Evolutionary conservation across 1,140 invertebrate species (phyloP).

Genomic region (Xylocopa sonorina): DNA sequence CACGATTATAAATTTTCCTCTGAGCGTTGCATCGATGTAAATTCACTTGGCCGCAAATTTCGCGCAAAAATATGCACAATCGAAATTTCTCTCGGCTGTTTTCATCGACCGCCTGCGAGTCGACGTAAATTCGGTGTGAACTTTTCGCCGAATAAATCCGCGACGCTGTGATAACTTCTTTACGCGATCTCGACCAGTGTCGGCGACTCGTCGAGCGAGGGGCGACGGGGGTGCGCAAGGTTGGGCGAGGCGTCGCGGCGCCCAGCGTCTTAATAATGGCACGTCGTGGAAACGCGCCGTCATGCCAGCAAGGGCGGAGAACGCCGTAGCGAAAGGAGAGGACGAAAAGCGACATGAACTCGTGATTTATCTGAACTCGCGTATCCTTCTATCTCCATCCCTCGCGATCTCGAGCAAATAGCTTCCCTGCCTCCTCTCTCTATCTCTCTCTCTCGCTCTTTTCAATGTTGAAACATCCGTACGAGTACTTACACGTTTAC

Average conservation of each 20-base stretch:
- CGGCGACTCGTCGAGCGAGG: background rate
- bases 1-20: too few species aligned
- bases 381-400: conserved; percentile 42
- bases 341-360: conserved; percentile 41
- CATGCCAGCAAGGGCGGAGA: conserved; percentile 44
- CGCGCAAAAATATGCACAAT: too few species aligned
- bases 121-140: conserved; percentile 21
- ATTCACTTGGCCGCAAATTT: too few species aligned
- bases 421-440: conserved; percentile 4
- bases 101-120: background rate
- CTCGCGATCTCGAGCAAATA: conserved; percentile 50
- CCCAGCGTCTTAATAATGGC: conserved; percentile 66
- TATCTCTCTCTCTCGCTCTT: background rate
- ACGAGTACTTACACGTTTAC: too few species aligned
- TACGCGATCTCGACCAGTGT: conserved; percentile 6
- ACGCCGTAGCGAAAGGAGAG: conserved; percentile 35
- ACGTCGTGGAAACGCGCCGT: conserved; percentile 57
- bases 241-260: conserved; percentile 45
- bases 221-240: background rate
- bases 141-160: conserved; percentile 40
- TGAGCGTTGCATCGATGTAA: too few species aligned
- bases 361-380: conserved; percentile 67
- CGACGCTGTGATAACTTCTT: conserved; percentile 44
- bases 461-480: background rate
- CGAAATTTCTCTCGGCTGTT: conserved; percentile 7